These are phyloP conservation scores for Leucoma salicis DNA, from an alignment of 2,888 invertebrate species.

Conservation along the genomic window DNA sequence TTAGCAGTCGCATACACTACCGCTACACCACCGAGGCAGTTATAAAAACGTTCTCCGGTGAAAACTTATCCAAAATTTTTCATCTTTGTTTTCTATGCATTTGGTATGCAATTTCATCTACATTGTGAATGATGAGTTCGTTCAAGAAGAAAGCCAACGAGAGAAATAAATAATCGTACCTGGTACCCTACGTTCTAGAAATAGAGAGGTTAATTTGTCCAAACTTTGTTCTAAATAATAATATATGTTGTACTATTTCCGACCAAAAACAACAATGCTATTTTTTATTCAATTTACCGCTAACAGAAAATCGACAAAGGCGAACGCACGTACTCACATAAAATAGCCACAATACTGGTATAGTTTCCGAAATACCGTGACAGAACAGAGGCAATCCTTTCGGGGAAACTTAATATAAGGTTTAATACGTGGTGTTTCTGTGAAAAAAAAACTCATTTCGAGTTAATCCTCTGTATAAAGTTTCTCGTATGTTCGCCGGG, in stretches of 20 bases:
- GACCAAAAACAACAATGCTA: not conserved
- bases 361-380: slow-evolving; percentile 8
- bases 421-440: slow-evolving; percentile 29
- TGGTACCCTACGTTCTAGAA: too few species aligned
- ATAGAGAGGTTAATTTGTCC: too few species aligned
- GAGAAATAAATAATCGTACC: too few species aligned
- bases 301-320: slow-evolving; percentile 8
- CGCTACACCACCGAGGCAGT: too few species aligned
- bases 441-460: slow-evolving; percentile 61
- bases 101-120: too few species aligned
- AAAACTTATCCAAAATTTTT: too few species aligned
- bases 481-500: slow-evolving; percentile 25
- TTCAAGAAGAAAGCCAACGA: too few species aligned
- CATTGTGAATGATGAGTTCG: too few species aligned
- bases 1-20: too few species aligned
- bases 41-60: too few species aligned
- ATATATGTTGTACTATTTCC: not conserved
- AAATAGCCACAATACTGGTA: slow-evolving; percentile 8
- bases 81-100: too few species aligned
- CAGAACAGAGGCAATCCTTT: slow-evolving; percentile 21
- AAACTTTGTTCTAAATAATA: not conserved
- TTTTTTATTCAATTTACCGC: slow-evolving; percentile 9
- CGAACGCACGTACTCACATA: slow-evolving; percentile 5
- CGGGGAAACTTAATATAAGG: slow-evolving; percentile 30
- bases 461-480: slow-evolving; percentile 51